A percentile compares a stretch with the other conserved stretches of the same genome.
Evolutionary conservation across 2,797 vertebrate species (phyloP).

Genomic region (Megalops cyprinoides): DNA sequence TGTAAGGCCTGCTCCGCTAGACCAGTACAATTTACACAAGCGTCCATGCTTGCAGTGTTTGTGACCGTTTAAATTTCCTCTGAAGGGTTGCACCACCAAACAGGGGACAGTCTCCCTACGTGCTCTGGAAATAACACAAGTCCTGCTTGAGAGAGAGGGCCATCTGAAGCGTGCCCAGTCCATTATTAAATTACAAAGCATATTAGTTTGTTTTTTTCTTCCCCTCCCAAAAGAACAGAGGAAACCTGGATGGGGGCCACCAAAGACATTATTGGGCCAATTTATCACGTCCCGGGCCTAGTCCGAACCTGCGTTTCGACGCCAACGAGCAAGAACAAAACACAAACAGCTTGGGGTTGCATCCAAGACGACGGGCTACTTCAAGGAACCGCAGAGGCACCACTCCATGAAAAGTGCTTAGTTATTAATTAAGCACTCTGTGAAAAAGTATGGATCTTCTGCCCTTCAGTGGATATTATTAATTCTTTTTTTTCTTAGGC

Average conservation of each 20-base stretch:
- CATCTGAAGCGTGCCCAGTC: slow-evolving; percentile 27
- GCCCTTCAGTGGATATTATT: neutral
- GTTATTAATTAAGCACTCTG: slow-evolving; percentile 8
- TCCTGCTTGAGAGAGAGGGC: neutral
- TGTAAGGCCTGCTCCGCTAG: neutral
- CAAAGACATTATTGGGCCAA: slow-evolving; percentile 49
- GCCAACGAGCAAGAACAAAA: slow-evolving; percentile 22
- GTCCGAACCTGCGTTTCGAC: slow-evolving; percentile 34
- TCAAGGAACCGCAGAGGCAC: neutral
- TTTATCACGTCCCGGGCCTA: slow-evolving; percentile 44
- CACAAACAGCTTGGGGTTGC: slow-evolving; percentile 3
- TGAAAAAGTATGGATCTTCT: neutral
- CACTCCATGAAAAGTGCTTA: slow-evolving; percentile 8
- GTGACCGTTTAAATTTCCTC: slow-evolving; percentile 24
- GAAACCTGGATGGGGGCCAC: slow-evolving; percentile 37
- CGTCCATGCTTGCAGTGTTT: slow-evolving; percentile 12
- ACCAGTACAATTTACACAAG: neutral
- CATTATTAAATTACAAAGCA: slow-evolving; percentile 39
- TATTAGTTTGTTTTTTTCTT: slow-evolving; percentile 40
- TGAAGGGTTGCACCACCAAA: neutral
- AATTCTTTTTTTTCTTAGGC: neutral
- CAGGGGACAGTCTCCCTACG: slow-evolving; percentile 20
- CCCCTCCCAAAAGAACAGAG: slow-evolving; percentile 35
- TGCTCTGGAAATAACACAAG: slow-evolving; percentile 16
- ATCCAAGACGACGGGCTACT: neutral